Percentiles rank a stretch among this genome's conserved stretches.
These are phyloP conservation scores for Dryobota labecula DNA, from an alignment of 2,888 invertebrate genomes.

Conservation along the genomic window DNA sequence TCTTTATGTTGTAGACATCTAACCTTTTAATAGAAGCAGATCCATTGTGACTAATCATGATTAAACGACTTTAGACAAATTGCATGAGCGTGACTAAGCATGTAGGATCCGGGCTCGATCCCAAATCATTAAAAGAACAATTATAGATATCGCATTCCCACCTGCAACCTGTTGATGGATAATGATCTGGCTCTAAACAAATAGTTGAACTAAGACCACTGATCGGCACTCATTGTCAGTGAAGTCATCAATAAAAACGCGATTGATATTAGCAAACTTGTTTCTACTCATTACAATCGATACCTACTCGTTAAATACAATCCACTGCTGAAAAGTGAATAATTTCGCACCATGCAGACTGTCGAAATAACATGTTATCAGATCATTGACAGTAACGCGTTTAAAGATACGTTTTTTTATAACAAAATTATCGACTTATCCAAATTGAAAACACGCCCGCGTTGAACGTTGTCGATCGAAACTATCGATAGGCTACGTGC, in stretches of 20 bases:
- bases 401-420: conserved; percentile 55
- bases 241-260: conserved; percentile 69
- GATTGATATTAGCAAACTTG: conserved; percentile 66
- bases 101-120: conserved; percentile 83
- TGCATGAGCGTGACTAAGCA: conserved; percentile 90
- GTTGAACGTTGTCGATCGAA: conserved; percentile 75
- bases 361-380: conserved; percentile 57
- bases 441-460: conserved; percentile 73
- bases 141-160: conserved; percentile 90
- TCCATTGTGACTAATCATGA: conserved; percentile 91
- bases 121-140: conserved; percentile 90
- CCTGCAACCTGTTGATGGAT: conserved; percentile 89
- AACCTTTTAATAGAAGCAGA: conserved; percentile 86
- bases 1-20: conserved; percentile 82
- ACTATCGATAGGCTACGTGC: conserved; percentile 72
- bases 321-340: conserved; percentile 45
- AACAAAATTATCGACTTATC: conserved; percentile 69
- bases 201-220: conserved; percentile 79
- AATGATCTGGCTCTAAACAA: conserved; percentile 89
- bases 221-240: conserved; percentile 70
- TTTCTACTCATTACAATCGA: conserved; percentile 40
- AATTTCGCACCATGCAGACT: conserved; percentile 47
- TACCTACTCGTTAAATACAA: conserved; percentile 40
- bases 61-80: conserved; percentile 91
- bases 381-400: conserved; percentile 61